Evolutionary conservation across 2,113 vertebrate genomes (phyloP).

Genomic region (Varanus salvator): DNA sequence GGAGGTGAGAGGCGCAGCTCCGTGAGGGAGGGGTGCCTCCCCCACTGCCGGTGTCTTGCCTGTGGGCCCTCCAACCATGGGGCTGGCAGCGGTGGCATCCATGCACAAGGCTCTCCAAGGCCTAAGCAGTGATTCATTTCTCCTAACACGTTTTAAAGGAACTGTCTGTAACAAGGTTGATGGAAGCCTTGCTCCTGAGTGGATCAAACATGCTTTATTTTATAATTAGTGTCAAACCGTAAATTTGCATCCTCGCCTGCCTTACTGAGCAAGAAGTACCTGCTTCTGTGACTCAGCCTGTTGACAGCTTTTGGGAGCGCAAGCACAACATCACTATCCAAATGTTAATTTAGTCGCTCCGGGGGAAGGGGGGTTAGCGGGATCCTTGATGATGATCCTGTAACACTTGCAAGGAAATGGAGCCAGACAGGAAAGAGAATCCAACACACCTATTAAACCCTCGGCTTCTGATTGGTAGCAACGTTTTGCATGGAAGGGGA

Average conservation of each 20-base stretch:
- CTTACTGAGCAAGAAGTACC: not conserved
- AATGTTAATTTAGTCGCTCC: not conserved
- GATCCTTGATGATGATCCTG: not conserved
- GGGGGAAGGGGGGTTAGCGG: not conserved
- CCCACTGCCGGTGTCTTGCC: too few species aligned
- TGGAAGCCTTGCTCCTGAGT: not conserved
- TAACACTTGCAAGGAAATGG: not conserved
- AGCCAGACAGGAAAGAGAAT: not conserved
- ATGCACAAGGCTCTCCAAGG: not conserved
- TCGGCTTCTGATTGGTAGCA: not conserved
- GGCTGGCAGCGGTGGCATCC: too few species aligned
- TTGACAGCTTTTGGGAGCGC: slow-evolving; percentile 10
- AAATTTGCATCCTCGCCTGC: slow-evolving; percentile 5
- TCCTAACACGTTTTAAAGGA: not conserved
- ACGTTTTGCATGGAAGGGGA: slow-evolving; percentile 17
- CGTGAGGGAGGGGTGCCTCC: too few species aligned
- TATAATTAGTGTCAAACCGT: slow-evolving; percentile 2
- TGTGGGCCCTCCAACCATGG: too few species aligned
- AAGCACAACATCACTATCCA: slow-evolving; percentile 18
- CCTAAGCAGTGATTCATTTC: not conserved
- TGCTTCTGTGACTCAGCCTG: not conserved
- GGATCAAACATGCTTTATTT: slow-evolving; percentile 2
- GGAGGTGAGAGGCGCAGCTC: too few species aligned
- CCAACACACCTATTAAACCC: not conserved
- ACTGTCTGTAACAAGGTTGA: not conserved